Percentiles rank a stretch among this genome's conserved stretches.
phyloP scores from a whole-genome alignment of 2,888 invertebrate genomes.

The Ichneumon xanthorius region DNA sequence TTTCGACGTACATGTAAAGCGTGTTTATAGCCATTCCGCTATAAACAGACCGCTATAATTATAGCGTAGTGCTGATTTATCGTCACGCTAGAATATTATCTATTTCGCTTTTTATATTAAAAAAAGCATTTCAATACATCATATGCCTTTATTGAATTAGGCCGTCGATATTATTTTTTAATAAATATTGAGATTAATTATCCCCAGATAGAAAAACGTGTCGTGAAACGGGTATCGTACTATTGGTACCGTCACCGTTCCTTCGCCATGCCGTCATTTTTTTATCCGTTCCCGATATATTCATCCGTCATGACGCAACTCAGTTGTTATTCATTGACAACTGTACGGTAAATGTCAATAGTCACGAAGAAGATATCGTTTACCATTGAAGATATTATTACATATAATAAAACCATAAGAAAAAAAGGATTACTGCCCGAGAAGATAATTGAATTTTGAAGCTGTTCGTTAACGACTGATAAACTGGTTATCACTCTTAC shows the following conservation, averaged over 20 bases:
- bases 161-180: no score
- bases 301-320: neutral
- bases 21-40: neutral
- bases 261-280: neutral
- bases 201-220: neutral
- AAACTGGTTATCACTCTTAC: neutral
- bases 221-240: neutral
- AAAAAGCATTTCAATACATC: no score
- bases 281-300: neutral
- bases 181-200: no score
- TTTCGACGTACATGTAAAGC: neutral
- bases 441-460: neutral
- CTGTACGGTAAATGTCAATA: neutral
- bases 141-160: no score
- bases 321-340: constrained; percentile 1
- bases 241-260: no score
- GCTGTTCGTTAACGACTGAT: neutral
- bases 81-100: no score
- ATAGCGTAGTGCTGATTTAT: no score
- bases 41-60: neutral
- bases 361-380: neutral
- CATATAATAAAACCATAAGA: neutral
- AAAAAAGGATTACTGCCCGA: neutral
- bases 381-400: neutral
- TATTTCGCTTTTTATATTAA: no score